Conservation (phyloP, 2,888 invertebrate genomes). For the Parnassius smintheus region DNA sequence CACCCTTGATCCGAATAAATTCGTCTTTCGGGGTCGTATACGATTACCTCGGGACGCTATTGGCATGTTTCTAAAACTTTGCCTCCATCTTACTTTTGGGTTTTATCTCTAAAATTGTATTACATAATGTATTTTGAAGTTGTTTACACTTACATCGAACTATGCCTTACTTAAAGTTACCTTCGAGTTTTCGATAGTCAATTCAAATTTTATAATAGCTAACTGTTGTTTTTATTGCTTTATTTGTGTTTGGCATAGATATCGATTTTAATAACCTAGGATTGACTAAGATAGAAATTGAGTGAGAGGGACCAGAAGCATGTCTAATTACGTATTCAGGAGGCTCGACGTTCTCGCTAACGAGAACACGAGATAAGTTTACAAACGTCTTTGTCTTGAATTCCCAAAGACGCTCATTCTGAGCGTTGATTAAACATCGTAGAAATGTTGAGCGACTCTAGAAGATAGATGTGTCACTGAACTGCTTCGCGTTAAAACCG, state of each 20-base stretch:
- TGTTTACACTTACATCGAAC: no score
- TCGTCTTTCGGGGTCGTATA: constrained; percentile 75
- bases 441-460: constrained; percentile 48
- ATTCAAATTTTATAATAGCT: no score
- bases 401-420: constrained; percentile 66
- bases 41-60: constrained; percentile 63
- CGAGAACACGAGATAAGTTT: constrained; percentile 77
- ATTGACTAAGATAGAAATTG: constrained; percentile 19
- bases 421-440: constrained; percentile 75
- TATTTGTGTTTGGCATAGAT: neutral
- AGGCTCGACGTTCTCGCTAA: constrained; percentile 67
- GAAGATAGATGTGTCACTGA: constrained; percentile 42
- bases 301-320: constrained; percentile 10
- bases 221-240: no score
- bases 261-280: constrained; percentile 11
- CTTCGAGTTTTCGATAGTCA: no score
- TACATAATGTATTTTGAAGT: no score
- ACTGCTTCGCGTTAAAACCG: constrained; percentile 29
- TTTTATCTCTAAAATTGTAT: neutral
- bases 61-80: constrained; percentile 34
- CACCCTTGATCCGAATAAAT: constrained; percentile 75
- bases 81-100: constrained; percentile 1
- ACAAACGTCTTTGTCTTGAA: constrained; percentile 73
- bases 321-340: constrained; percentile 66
- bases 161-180: no score